These are phyloP conservation scores for Epinephelus awoara DNA, from an alignment of 2,797 vertebrate species.

Conservation along the genomic window DNA sequence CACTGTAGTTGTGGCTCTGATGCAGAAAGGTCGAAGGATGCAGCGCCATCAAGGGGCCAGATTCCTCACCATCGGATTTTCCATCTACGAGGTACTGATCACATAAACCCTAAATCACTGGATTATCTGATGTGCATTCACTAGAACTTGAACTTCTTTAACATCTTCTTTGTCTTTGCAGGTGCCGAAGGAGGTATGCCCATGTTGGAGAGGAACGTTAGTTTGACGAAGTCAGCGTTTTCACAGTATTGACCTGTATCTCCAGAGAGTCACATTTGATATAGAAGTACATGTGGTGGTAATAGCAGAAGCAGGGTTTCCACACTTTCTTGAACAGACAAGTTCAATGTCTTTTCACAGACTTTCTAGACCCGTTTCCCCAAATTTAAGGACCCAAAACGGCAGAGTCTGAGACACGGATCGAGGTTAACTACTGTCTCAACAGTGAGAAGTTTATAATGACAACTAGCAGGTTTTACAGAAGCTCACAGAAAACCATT, in stretches of 20 bases:
- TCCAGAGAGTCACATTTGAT: conserved; percentile 17
- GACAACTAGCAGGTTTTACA: no score
- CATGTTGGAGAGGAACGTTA: conserved; percentile 11
- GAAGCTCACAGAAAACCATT: no score
- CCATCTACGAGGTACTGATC: conserved; percentile 93
- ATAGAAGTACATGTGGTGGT: background rate
- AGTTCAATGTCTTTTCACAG: no score
- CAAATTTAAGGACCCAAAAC: no score
- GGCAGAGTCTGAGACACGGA: no score
- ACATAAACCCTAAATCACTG: background rate
- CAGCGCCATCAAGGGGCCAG: conserved; percentile 90
- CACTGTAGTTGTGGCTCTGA: conserved; percentile 95
- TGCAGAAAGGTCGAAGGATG: conserved; percentile 97
- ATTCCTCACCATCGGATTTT: conserved; percentile 95
- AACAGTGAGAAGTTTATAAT: no score
- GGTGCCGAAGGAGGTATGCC: conserved; percentile 86
- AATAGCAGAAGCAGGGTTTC: no score
- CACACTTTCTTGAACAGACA: no score
- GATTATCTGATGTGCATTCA: accelerated
- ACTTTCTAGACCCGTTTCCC: no score
- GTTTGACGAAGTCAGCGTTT: conserved; percentile 25
- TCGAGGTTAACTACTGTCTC: no score
- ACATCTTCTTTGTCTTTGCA: conserved; percentile 62
- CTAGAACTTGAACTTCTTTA: background rate
- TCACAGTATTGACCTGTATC: conserved; percentile 6